A percentile compares a stretch with the other conserved stretches of the same genome.
phyloP scores from a whole-genome alignment of 2,113 vertebrate species.

The Ophthalmotilapia sp. region DNA sequence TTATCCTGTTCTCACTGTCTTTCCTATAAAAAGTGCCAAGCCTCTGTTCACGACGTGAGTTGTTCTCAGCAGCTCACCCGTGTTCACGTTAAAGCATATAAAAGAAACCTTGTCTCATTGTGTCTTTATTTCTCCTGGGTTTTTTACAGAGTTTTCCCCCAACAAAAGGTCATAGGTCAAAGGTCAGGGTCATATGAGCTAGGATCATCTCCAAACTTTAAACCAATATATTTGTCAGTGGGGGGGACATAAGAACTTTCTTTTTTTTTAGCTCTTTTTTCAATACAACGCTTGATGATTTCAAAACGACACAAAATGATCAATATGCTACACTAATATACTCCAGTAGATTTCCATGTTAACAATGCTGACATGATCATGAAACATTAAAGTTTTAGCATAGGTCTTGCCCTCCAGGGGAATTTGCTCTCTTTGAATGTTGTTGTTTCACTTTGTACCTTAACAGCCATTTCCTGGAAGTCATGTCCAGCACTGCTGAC shows the following conservation, averaged over 20 bases:
- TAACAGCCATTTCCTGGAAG: slow-evolving; percentile 82
- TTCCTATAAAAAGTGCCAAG: too few species aligned
- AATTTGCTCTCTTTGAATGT: not conserved
- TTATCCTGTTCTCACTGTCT: too few species aligned
- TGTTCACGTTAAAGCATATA: too few species aligned
- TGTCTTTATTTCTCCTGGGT: too few species aligned
- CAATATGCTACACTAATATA: not conserved
- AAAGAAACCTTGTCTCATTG: too few species aligned
- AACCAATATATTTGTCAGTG: not conserved
- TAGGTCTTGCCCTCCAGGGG: not conserved
- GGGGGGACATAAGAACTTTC: not conserved
- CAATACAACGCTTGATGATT: not conserved
- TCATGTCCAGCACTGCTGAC: slow-evolving; percentile 73
- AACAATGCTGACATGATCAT: not conserved
- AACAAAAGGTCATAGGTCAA: not conserved
- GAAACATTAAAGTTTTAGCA: not conserved
- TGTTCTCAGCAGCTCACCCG: too few species aligned
- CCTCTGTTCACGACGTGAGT: too few species aligned
- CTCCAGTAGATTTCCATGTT: not conserved
- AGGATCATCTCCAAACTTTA: not conserved
- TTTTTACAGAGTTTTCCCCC: too few species aligned
- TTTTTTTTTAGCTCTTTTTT: not conserved
- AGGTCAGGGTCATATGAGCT: not conserved
- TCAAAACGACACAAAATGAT: not conserved
- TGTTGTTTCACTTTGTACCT: slow-evolving; percentile 63